A percentile compares a stretch with the other conserved stretches of the same genome.
Conservation (phyloP, 1,140 invertebrate genomes). For the Galleria mellonella region DNA sequence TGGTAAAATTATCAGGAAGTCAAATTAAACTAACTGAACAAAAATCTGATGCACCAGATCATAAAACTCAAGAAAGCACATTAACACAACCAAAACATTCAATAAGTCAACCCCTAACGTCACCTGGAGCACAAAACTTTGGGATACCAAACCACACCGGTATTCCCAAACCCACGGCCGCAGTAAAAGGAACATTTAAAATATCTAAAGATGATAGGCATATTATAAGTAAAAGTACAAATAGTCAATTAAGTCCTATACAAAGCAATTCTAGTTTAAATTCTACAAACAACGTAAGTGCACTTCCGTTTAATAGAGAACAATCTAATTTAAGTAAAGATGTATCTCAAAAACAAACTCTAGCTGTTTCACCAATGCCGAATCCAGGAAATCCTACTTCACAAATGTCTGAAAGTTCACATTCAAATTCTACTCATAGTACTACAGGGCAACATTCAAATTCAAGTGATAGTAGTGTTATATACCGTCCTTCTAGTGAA, state of each 20-base stretch:
- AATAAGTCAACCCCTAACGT: slow-evolving; percentile 35
- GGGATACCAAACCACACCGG: slow-evolving; percentile 76
- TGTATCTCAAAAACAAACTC: slow-evolving; percentile 74
- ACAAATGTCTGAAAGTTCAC: slow-evolving; percentile 75
- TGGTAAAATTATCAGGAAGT: slow-evolving; percentile 66
- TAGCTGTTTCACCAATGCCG: slow-evolving; percentile 87
- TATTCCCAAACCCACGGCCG: slow-evolving; percentile 92
- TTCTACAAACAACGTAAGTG: slow-evolving; percentile 64
- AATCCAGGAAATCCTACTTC: slow-evolving; percentile 60
- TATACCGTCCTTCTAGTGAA: slow-evolving; percentile 80
- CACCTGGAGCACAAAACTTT: slow-evolving; percentile 34
- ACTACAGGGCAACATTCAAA: slow-evolving; percentile 78
- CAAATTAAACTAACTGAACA: slow-evolving; percentile 63
- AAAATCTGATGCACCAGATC: slow-evolving; percentile 36
- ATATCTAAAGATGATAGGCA: slow-evolving; percentile 73
- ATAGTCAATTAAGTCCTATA: slow-evolving; percentile 72
- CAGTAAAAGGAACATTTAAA: slow-evolving; percentile 90
- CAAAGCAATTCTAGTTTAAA: slow-evolving; percentile 76
- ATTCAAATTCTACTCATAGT: slow-evolving; percentile 76
- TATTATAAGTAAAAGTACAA: slow-evolving; percentile 60
- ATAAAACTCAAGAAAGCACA: slow-evolving; percentile 35
- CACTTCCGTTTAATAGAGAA: slow-evolving; percentile 67
- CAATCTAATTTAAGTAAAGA: slow-evolving; percentile 71
- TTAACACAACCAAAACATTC: slow-evolving; percentile 25
- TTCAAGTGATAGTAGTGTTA: slow-evolving; percentile 80